Percentiles rank a stretch among this genome's conserved stretches.
phyloP scores from a whole-genome alignment of 2,113 vertebrate genomes.

The Anarhynchus alexandrinus region DNA sequence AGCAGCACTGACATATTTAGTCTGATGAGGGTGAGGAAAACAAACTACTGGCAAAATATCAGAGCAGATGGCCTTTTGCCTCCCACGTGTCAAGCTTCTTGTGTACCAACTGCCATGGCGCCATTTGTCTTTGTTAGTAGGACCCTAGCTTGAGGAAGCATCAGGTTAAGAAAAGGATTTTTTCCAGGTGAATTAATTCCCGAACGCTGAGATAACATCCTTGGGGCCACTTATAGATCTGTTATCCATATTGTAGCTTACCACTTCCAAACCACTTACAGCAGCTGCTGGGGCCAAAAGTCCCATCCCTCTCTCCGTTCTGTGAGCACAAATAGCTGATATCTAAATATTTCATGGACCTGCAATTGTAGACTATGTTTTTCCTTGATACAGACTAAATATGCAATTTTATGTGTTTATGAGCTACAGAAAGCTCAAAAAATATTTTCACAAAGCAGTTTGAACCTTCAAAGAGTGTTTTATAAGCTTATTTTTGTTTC shows the following conservation, averaged over 20 bases:
- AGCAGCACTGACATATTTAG: background rate
- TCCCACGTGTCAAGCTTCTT: background rate
- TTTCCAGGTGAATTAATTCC: background rate
- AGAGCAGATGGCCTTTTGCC: background rate
- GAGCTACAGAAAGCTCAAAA: background rate
- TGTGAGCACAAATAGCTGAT: background rate
- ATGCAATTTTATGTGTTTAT: background rate
- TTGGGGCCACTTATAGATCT: background rate
- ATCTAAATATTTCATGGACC: background rate
- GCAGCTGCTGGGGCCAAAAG: background rate
- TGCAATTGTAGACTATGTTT: background rate
- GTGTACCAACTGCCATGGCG: background rate
- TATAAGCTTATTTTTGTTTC: background rate
- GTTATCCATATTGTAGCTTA: background rate
- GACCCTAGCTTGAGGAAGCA: background rate
- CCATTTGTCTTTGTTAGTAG: background rate
- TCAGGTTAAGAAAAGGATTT: background rate
- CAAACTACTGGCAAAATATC: background rate
- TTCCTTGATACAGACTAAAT: background rate
- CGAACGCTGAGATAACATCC: background rate
- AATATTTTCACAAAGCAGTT: background rate
- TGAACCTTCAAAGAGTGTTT: background rate
- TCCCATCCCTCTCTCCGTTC: background rate
- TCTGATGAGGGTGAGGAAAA: background rate
- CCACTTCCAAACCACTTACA: background rate